A percentile compares a stretch with the other conserved stretches of the same genome.
phyloP scores from a whole-genome alignment of 2,797 vertebrate species.

The Peromyscus aztecus region DNA sequence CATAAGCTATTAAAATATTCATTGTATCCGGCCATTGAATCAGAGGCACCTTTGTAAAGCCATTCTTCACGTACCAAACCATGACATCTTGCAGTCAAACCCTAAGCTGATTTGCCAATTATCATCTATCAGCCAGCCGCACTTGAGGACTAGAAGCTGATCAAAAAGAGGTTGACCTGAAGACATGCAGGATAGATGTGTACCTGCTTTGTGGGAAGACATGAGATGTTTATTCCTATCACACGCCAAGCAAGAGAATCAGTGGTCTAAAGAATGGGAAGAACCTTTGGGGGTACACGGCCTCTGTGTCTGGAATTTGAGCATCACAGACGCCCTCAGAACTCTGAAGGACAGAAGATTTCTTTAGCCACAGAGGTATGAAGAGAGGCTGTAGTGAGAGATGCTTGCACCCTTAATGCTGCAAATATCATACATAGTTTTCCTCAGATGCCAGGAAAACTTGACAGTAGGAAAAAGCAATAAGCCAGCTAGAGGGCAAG shows the following conservation, averaged over 20 bases:
- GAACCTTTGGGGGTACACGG: background rate
- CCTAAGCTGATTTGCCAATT: background rate
- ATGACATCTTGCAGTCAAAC: background rate
- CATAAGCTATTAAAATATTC: background rate
- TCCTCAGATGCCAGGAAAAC: background rate
- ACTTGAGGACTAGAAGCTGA: background rate
- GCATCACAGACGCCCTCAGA: background rate
- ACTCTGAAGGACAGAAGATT: background rate
- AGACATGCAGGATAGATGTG: background rate
- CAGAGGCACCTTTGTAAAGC: background rate
- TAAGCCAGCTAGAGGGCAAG: background rate
- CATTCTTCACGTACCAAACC: background rate
- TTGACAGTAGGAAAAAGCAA: background rate
- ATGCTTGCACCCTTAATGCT: background rate
- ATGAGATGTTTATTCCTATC: background rate
- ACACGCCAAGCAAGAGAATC: background rate
- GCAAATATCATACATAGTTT: fast-evolving
- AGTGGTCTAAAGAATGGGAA: background rate
- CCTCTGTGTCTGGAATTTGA: background rate
- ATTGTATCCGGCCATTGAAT: background rate
- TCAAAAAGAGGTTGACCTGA: background rate
- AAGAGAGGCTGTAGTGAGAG: background rate
- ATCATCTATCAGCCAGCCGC: background rate
- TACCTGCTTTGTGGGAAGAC: background rate
- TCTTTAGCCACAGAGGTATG: background rate